Percentiles rank a stretch among this genome's conserved stretches.
These are phyloP conservation scores for Habroteleia sp. DNA, from an alignment of 2,888 invertebrate genomes.

Conservation along the genomic window DNA sequence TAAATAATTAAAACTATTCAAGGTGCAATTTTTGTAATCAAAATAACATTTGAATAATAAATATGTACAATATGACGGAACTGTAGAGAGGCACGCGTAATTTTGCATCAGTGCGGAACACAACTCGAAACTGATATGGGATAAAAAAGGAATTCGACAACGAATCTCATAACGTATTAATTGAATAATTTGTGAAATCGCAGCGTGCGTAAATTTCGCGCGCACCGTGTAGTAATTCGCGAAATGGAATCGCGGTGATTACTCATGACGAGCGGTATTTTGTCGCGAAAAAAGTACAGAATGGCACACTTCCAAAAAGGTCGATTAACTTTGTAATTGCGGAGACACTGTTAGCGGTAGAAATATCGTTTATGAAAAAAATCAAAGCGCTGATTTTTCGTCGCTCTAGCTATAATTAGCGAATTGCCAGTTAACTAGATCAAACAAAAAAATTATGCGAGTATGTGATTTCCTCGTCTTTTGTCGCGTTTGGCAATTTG, in stretches of 20 bases:
- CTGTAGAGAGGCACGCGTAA: too few relatives aligned
- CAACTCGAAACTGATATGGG: too few relatives aligned
- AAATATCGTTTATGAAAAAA: slow-evolving; percentile 36
- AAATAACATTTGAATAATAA: too few relatives aligned
- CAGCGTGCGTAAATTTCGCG: slow-evolving; percentile 27
- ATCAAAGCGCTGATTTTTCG: slow-evolving; percentile 26
- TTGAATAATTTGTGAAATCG: slow-evolving; percentile 30
- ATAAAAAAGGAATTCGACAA: slow-evolving; percentile 7
- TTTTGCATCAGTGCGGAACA: too few relatives aligned
- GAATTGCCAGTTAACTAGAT: slow-evolving; percentile 26
- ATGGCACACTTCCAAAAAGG: slow-evolving; percentile 48
- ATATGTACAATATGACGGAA: too few relatives aligned
- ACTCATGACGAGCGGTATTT: slow-evolving; percentile 38
- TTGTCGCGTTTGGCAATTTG: slow-evolving; percentile 6
- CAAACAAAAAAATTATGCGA: slow-evolving; percentile 28
- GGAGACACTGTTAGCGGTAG: slow-evolving; percentile 20
- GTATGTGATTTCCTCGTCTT: neutral
- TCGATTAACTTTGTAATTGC: slow-evolving; percentile 57
- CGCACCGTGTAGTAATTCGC: slow-evolving; percentile 20
- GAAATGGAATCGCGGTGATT: slow-evolving; percentile 47
- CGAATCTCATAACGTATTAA: slow-evolving; percentile 21
- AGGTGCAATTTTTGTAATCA: too few relatives aligned
- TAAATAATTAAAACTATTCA: too few relatives aligned
- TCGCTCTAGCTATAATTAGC: slow-evolving; percentile 28
- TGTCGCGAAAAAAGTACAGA: slow-evolving; percentile 32